Percentiles rank a stretch among this genome's conserved stretches.
Evolutionary conservation across 2,797 vertebrate species (phyloP).

Genomic region (Onychomys leucogaster): DNA sequence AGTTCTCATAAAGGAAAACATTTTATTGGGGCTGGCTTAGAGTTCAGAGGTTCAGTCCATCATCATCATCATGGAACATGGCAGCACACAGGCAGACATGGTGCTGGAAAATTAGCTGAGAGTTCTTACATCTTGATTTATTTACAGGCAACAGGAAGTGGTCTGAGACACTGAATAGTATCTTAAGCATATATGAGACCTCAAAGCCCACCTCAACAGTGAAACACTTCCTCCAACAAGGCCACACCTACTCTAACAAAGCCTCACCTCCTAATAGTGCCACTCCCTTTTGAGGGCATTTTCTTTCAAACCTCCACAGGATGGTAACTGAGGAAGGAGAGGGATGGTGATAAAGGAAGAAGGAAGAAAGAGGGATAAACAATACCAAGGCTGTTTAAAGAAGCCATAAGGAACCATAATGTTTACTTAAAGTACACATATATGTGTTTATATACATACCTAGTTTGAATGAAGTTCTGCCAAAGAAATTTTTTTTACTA

Average conservation of each 20-base stretch:
- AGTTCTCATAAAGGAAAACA: background rate
- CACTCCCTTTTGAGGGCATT: background rate
- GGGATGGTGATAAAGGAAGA: too few species aligned
- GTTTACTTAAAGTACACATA: background rate
- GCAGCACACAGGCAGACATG: background rate
- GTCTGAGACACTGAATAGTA: background rate
- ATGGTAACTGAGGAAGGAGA: background rate
- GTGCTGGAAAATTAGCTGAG: background rate
- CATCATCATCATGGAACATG: background rate
- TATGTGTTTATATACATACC: too few species aligned
- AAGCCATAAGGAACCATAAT: background rate
- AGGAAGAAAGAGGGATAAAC: background rate
- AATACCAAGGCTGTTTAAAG: background rate
- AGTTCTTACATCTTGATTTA: background rate
- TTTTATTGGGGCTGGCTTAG: background rate
- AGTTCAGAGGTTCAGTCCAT: background rate
- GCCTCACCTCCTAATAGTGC: background rate
- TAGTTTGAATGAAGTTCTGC: background rate
- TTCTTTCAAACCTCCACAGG: background rate
- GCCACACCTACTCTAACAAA: background rate
- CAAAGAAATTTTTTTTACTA: background rate
- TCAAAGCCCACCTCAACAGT: background rate
- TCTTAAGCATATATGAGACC: background rate
- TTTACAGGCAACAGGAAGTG: background rate
- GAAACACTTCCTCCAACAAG: background rate